These are phyloP conservation scores for Temnothorax unifasciatus DNA, from an alignment of 2,888 invertebrate species.

Conservation along the genomic window DNA sequence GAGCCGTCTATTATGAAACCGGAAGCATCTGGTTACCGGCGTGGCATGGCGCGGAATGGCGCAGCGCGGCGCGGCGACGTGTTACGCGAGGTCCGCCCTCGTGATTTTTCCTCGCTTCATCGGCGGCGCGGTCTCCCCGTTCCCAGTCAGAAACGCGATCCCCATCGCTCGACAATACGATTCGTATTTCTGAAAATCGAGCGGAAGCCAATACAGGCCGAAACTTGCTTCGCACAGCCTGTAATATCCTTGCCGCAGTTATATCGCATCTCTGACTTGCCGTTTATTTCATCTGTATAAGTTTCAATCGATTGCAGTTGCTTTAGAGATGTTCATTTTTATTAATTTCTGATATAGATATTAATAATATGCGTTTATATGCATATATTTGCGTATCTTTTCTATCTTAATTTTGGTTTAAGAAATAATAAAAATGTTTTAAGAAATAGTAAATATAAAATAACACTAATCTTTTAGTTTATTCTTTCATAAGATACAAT, in stretches of 20 bases:
- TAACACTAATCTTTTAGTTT: neutral
- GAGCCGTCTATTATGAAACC: slow-evolving; percentile 65
- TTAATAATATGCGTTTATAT: neutral
- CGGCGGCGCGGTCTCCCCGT: neutral
- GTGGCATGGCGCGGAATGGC: slow-evolving; percentile 20
- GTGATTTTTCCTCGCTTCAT: slow-evolving; percentile 59
- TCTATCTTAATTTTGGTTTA: neutral
- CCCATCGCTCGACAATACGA: slow-evolving; percentile 3
- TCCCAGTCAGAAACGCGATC: slow-evolving; percentile 9
- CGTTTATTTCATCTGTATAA: neutral
- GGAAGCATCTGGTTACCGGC: slow-evolving; percentile 65
- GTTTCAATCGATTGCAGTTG: neutral
- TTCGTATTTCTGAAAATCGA: slow-evolving; percentile 41
- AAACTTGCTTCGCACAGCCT: neutral
- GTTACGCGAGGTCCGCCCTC: slow-evolving; percentile 3
- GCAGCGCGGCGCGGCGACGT: slow-evolving; percentile 21
- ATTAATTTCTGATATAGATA: slow-evolving; percentile 1
- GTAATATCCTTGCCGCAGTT: neutral
- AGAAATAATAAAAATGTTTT: neutral
- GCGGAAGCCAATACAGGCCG: neutral
- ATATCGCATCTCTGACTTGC: neutral
- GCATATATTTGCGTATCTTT: neutral
- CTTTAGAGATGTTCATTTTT: neutral
- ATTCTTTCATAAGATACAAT: neutral
- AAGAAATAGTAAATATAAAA: neutral